These are phyloP conservation scores for Anthonomus grandis DNA, from an alignment of 1,140 invertebrate genomes.

Conservation along the genomic window DNA sequence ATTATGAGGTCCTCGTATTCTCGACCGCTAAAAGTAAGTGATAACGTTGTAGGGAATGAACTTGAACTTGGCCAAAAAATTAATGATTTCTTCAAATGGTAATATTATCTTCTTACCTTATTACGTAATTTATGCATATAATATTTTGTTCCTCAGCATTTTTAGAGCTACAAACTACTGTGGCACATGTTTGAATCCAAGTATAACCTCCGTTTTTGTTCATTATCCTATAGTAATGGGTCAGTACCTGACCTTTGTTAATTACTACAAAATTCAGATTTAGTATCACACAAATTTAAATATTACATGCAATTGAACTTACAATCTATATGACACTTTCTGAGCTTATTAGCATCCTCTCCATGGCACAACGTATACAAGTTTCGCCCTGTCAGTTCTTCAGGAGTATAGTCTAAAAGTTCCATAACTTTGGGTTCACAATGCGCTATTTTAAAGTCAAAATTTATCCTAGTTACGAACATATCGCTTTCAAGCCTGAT, in stretches of 20 bases:
- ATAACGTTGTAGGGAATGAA: no score
- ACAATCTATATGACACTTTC: slow-evolving; percentile 91
- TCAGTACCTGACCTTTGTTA: slow-evolving; percentile 94
- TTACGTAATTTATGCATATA: slow-evolving; percentile 93
- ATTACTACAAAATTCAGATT: slow-evolving; percentile 66
- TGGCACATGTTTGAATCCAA: slow-evolving; percentile 95
- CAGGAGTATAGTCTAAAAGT: slow-evolving; percentile 86
- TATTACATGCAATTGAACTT: slow-evolving; percentile 66
- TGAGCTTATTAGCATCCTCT: slow-evolving; percentile 88
- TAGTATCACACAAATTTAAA: slow-evolving; percentile 1
- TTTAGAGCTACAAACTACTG: slow-evolving; percentile 92
- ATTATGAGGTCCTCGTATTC: slow-evolving; percentile 88
- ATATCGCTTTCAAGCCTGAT: slow-evolving; percentile 93
- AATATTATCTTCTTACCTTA: slow-evolving; percentile 73
- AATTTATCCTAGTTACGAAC: slow-evolving; percentile 94
- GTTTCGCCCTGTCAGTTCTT: slow-evolving; percentile 91
- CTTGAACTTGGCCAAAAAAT: no score
- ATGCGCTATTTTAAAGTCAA: slow-evolving; percentile 94
- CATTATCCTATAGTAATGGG: slow-evolving; percentile 92
- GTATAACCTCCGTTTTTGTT: slow-evolving; percentile 94
- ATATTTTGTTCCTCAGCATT: slow-evolving; percentile 95
- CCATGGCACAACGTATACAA: slow-evolving; percentile 92
- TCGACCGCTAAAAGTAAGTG: slow-evolving; percentile 67
- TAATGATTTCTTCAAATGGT: no score
- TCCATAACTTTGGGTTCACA: slow-evolving; percentile 96